phyloP scores from a whole-genome alignment of 2,888 invertebrate genomes.

The Eupithecia subumbrata region DNA sequence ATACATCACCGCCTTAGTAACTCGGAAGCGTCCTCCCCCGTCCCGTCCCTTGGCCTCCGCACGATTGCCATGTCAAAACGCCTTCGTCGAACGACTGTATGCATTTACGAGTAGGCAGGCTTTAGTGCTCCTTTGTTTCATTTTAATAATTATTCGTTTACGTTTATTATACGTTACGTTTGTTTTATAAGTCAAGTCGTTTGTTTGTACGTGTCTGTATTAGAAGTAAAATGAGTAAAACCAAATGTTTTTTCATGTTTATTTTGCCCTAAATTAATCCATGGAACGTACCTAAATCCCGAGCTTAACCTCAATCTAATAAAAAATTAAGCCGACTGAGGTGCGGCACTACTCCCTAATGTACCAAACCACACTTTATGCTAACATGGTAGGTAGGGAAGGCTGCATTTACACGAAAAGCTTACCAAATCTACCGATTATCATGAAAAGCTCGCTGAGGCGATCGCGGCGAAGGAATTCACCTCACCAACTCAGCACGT shows the following conservation, averaged over 20 bases:
- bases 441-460: background rate
- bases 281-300: slow-evolving; percentile 30
- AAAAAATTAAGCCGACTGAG: slow-evolving; percentile 43
- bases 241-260: background rate
- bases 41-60: no score
- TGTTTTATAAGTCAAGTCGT: background rate
- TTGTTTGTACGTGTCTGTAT: background rate
- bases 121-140: no score
- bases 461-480: background rate
- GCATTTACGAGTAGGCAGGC: no score
- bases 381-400: slow-evolving; percentile 33
- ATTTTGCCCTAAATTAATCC: background rate
- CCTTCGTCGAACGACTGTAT: no score
- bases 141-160: no score
- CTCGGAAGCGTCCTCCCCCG: no score
- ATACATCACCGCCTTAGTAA: no score
- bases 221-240: background rate
- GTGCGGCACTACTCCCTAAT: slow-evolving; percentile 35
- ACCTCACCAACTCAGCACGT: background rate
- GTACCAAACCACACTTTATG: slow-evolving; percentile 39
- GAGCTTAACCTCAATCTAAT: slow-evolving; percentile 37
- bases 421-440: background rate
- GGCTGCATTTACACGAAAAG: slow-evolving; percentile 11
- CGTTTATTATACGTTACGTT: no score
- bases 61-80: no score